A percentile compares a stretch with the other conserved stretches of the same genome.
Conservation (phyloP, 2,113 vertebrate genomes). For the Rhabdornis inornatus region DNA sequence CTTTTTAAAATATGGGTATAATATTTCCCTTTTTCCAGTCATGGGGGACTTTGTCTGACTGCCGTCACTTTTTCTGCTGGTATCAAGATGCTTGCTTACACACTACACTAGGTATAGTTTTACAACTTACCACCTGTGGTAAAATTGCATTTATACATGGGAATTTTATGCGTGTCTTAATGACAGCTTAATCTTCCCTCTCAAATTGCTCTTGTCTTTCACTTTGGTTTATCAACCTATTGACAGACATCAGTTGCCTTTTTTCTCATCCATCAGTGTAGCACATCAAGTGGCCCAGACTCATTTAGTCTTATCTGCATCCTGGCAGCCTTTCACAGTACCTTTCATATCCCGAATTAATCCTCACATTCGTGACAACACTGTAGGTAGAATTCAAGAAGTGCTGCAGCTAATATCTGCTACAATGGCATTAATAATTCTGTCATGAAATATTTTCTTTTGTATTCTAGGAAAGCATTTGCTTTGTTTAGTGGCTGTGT, state of each 20-base stretch:
- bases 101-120: accelerated
- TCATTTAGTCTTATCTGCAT: not conserved
- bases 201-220: not conserved
- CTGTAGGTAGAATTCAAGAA: not conserved
- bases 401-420: not conserved
- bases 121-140: accelerated
- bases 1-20: not conserved
- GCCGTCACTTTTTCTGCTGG: not conserved
- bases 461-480: not conserved
- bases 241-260: not conserved
- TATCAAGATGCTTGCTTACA: not conserved
- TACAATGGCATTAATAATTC: not conserved
- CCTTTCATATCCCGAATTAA: not conserved
- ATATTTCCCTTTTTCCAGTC: not conserved
- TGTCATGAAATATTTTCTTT: not conserved
- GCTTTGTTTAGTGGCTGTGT: not conserved
- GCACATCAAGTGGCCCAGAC: not conserved
- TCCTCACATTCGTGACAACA: not conserved
- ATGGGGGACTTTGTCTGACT: not conserved
- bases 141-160: not conserved
- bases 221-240: not conserved
- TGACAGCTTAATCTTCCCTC: not conserved
- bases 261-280: not conserved
- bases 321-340: not conserved
- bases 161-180: not conserved